Evolutionary conservation across 23 tunicate genomes (phyloP), one percentile per base, ranked within the genome.

Genomic region (Styela plicata): DNA sequence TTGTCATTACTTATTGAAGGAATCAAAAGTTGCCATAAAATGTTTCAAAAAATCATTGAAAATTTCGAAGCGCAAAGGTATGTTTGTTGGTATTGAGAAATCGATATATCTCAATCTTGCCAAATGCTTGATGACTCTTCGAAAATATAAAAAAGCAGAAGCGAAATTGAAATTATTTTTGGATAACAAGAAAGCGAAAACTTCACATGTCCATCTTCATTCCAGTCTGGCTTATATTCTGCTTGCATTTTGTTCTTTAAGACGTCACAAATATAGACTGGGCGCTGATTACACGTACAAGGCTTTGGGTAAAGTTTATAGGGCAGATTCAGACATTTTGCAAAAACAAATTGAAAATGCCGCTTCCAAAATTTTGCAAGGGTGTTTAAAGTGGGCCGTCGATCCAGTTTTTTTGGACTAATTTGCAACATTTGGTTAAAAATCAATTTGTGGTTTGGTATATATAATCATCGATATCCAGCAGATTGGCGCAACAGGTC

Each of bases 11-110:
- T 70, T 53, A 21, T 24, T 76, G 66, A 44, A 76, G 22, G 24
- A 76, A 19, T 44, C 23, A 13, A 76, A 76, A 53, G 27, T 21
- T 21, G 81, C 81, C 0, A 17, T 76, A 31, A 52, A 53, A 25
- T 33, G 81, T 53, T 76, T 76, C 31, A 76, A 76, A 29, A 76
- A 76, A 29, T 36, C 81, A 17, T 57, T 76, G 63, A 37, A 27
- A 17, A 76, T 44, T 31, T 24, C 27, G 66, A 76, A 76, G 37
- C 30, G 37, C 28, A 52, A 76, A 44, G 65, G 64, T 44, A 17
- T 22, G 19, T 76, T 23, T 76, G 33, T 26, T 44, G 81, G 24
- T 7, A 36, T 53, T 10, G 53, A 76, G 37, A 36, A 76, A 44
- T 44, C 81, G 17, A 44, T 76, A n/a, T 20, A 22, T 52, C 66